Evolutionary conservation across 1,140 invertebrate species (phyloP).

Genomic region (Stegodyphus dumicola): DNA sequence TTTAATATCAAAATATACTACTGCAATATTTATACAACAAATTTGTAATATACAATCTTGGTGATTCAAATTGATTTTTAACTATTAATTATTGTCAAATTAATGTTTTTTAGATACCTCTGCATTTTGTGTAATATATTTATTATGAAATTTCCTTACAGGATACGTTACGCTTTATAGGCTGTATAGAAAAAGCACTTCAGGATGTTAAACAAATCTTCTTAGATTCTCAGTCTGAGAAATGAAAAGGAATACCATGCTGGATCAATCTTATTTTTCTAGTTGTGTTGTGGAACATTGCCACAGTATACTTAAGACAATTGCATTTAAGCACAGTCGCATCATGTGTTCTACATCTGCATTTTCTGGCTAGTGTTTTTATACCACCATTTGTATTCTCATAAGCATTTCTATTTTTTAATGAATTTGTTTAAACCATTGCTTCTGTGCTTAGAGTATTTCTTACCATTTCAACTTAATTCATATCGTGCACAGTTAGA

Average conservation of each 20-base stretch:
- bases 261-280: not conserved
- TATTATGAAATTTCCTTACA: constrained; percentile 70
- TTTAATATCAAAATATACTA: not conserved
- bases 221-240: constrained; percentile 54
- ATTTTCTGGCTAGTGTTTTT: constrained; percentile 12
- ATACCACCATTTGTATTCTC: constrained; percentile 21
- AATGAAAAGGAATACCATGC: not conserved
- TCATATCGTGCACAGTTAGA: too few species aligned
- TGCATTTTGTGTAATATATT: not conserved
- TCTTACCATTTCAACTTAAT: not conserved
- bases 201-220: constrained; percentile 82
- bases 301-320: constrained; percentile 17
- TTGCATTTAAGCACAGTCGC: constrained; percentile 33
- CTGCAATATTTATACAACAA: not conserved
- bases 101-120: not conserved
- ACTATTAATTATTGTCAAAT: not conserved
- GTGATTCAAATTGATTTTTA: not conserved
- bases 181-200: constrained; percentile 79
- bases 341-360: constrained; percentile 7
- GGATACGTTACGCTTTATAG: constrained; percentile 83
- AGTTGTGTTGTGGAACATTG: not conserved
- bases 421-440: not conserved
- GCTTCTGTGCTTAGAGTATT: constrained; percentile 34
- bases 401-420: constrained; percentile 35
- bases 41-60: not conserved